phyloP scores from a whole-genome alignment of 2,888 invertebrate genomes.

The Syrista parreyssii region DNA sequence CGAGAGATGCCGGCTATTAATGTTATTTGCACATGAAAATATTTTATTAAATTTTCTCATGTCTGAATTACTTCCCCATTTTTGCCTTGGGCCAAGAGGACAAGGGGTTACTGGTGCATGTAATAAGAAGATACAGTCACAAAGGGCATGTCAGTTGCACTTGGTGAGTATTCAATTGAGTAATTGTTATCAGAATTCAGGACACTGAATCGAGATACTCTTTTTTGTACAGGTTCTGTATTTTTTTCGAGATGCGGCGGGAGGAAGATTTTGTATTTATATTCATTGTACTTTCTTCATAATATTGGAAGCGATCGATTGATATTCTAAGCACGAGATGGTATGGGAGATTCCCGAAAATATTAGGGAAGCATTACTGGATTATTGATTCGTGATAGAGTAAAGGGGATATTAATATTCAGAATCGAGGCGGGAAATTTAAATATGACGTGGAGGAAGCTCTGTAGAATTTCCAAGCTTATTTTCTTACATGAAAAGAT shows the following conservation, averaged over 20 bases:
- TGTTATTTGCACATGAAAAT: neutral
- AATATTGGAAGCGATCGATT: neutral
- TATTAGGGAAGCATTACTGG: slow-evolving; percentile 31
- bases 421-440: slow-evolving; percentile 17
- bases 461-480: too few species aligned
- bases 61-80: neutral
- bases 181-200: neutral
- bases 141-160: slow-evolving; percentile 42
- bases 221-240: neutral
- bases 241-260: neutral
- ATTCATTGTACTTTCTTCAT: neutral
- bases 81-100: slow-evolving; percentile 35
- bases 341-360: slow-evolving; percentile 20
- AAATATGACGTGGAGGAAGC: slow-evolving; percentile 6
- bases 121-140: slow-evolving; percentile 42
- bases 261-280: neutral
- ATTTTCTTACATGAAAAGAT: too few species aligned
- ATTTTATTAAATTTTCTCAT: neutral
- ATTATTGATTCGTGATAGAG: slow-evolving; percentile 24
- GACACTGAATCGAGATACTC: neutral
- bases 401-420: slow-evolving; percentile 28
- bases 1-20: neutral
- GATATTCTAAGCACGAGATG: neutral
- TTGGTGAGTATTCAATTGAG: slow-evolving; percentile 12
- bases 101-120: slow-evolving; percentile 39